Evolutionary conservation across 2,113 vertebrate species (phyloP).

Genomic region (Mustela nigripes): DNA sequence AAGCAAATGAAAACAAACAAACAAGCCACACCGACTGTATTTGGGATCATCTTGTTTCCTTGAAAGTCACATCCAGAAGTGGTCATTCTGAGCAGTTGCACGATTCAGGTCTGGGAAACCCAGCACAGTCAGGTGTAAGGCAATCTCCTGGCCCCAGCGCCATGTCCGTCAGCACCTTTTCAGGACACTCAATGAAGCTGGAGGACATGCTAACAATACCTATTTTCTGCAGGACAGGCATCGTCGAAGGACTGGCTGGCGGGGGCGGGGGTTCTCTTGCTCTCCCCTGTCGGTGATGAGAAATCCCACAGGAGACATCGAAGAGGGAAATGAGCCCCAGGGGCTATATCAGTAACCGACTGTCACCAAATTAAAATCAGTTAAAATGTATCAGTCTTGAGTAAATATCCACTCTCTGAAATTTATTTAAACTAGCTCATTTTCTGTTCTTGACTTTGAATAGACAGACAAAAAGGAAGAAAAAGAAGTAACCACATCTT

Average conservation of each 20-base stretch:
- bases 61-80: slow-evolving; percentile 83
- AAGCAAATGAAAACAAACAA: slow-evolving; percentile 60
- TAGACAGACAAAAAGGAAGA: background rate
- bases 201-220: slow-evolving; percentile 89
- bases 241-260: slow-evolving; percentile 84
- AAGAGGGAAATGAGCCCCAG: slow-evolving; percentile 84
- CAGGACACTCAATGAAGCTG: slow-evolving; percentile 91
- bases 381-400: slow-evolving; percentile 75
- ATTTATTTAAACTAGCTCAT: background rate
- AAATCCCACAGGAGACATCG: slow-evolving; percentile 86
- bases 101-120: slow-evolving; percentile 82
- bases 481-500: background rate
- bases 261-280: slow-evolving; percentile 88
- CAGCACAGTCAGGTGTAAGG: slow-evolving; percentile 89
- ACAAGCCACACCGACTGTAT: slow-evolving; percentile 39
- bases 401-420: slow-evolving; percentile 70
- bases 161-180: slow-evolving; percentile 94
- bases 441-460: background rate
- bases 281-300: slow-evolving; percentile 90
- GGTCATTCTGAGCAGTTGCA: slow-evolving; percentile 74
- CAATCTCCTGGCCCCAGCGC: slow-evolving; percentile 89
- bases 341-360: slow-evolving; percentile 90
- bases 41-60: slow-evolving; percentile 69
- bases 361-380: slow-evolving; percentile 84
- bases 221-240: slow-evolving; percentile 90